Conservation (phyloP, 23 tunicate genomes). For the Trididemnum nubilum region DNA sequence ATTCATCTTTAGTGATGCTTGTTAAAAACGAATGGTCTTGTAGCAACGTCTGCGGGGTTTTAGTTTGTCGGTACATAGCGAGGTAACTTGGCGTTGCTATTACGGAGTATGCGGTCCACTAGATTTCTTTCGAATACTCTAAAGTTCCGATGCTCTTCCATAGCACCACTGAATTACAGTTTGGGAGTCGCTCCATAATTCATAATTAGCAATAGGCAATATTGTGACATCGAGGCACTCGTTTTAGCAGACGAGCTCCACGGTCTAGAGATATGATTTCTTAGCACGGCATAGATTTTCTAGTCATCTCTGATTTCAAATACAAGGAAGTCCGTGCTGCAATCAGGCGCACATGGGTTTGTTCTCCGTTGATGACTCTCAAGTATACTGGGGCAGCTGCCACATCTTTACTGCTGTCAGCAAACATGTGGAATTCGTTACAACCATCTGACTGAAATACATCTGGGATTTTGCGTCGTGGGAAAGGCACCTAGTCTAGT, state of each 20-base stretch:
- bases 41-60: slow-evolving; percentile 8
- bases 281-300: not conserved
- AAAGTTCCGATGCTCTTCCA: not conserved
- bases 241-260: slow-evolving; percentile 5
- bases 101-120: not conserved
- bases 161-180: not conserved
- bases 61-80: not conserved
- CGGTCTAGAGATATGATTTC: not conserved
- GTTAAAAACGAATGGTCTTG: too few relatives aligned
- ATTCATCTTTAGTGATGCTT: too few relatives aligned
- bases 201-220: not conserved
- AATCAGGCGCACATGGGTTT: not conserved
- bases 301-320: not conserved
- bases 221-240: slow-evolving; percentile 9
- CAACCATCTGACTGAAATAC: not conserved
- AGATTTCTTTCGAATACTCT: not conserved
- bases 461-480: not conserved
- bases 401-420: slow-evolving; percentile 5
- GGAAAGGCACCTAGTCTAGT: not conserved
- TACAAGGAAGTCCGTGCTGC: not conserved
- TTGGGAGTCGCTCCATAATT: not conserved
- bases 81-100: not conserved
- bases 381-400: slow-evolving; percentile 9
- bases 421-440: slow-evolving; percentile 1
- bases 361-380: not conserved